A percentile compares a stretch with the other conserved stretches of the same genome.
Evolutionary conservation across 2,113 vertebrate genomes (phyloP).

Genomic region (Brienomyrus brachyistius): DNA sequence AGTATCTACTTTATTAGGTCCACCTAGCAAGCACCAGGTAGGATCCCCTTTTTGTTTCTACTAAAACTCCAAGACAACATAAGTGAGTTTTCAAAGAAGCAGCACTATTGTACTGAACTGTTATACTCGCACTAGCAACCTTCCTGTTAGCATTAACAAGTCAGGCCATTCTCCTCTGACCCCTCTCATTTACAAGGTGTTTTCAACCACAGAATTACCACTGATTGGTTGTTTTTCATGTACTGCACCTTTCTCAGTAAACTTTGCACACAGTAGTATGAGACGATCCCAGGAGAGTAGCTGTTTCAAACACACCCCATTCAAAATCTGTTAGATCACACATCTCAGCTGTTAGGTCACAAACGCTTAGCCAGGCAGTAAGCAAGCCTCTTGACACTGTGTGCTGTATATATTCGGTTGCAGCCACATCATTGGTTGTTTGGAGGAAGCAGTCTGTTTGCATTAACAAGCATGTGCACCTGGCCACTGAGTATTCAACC

Average conservation of each 20-base stretch:
- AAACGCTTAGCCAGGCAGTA: not conserved
- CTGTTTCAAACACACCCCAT: not conserved
- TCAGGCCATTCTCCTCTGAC: not conserved
- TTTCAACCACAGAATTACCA: not conserved
- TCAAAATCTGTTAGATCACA: not conserved
- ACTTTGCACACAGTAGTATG: not conserved
- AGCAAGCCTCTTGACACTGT: not conserved
- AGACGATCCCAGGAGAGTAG: not conserved
- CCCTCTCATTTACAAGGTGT: not conserved
- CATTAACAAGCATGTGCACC: not conserved
- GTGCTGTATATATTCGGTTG: not conserved
- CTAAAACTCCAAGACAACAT: not conserved
- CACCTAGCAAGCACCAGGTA: not conserved
- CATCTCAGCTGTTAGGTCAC: not conserved
- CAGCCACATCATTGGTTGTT: not conserved
- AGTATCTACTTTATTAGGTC: not conserved
- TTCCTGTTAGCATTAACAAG: not conserved
- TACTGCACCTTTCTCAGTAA: not conserved
- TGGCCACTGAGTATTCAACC: not conserved
- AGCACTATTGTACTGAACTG: not conserved
- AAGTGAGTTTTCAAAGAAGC: not conserved
- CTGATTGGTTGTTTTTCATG: not conserved
- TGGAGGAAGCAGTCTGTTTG: not conserved
- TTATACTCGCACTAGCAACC: not conserved
- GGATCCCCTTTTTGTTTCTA: not conserved